Evolutionary conservation across 1,140 invertebrate species (phyloP).

Genomic region (Calosoma granatense): DNA sequence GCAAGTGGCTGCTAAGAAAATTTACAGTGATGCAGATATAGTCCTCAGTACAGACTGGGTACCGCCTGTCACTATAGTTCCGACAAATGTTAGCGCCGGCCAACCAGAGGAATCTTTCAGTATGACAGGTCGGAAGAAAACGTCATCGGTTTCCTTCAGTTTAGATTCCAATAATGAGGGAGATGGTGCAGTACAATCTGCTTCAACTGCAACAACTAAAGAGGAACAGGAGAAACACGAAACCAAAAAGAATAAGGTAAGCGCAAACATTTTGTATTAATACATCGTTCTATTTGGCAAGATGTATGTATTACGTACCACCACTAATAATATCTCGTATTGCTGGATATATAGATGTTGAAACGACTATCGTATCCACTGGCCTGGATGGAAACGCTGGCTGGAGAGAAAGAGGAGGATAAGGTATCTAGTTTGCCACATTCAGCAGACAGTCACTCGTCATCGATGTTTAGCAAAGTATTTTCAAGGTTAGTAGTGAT

Average conservation of each 20-base stretch:
- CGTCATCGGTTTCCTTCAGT: slow-evolving; percentile 63
- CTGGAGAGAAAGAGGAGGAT: slow-evolving; percentile 48
- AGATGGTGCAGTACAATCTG: slow-evolving; percentile 20
- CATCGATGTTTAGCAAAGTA: slow-evolving; percentile 77
- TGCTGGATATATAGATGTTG: slow-evolving; percentile 54
- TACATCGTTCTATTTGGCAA: too few species aligned
- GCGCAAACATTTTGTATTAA: slow-evolving; percentile 10
- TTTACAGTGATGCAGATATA: slow-evolving; percentile 75
- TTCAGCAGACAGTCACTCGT: slow-evolving; percentile 52
- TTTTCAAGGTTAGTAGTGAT: slow-evolving; percentile 63
- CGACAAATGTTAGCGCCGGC: slow-evolving; percentile 44
- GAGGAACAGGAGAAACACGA: slow-evolving; percentile 39
- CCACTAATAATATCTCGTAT: background rate
- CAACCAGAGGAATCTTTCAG: slow-evolving; percentile 34
- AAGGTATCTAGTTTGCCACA: slow-evolving; percentile 45
- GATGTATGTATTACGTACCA: background rate
- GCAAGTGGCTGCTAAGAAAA: slow-evolving; percentile 38
- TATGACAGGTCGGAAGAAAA: slow-evolving; percentile 48
- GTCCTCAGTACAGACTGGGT: slow-evolving; percentile 74
- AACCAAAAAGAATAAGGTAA: slow-evolving; percentile 55
- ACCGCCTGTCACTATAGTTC: slow-evolving; percentile 64
- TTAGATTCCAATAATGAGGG: slow-evolving; percentile 47
- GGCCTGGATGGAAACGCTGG: slow-evolving; percentile 81
- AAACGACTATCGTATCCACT: slow-evolving; percentile 86
- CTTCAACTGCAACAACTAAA: slow-evolving; percentile 33